Evolutionary conservation across 2,797 vertebrate species (phyloP), one percentile per base, ranked within the genome.

Genomic region (Selene dorsalis): DNA sequence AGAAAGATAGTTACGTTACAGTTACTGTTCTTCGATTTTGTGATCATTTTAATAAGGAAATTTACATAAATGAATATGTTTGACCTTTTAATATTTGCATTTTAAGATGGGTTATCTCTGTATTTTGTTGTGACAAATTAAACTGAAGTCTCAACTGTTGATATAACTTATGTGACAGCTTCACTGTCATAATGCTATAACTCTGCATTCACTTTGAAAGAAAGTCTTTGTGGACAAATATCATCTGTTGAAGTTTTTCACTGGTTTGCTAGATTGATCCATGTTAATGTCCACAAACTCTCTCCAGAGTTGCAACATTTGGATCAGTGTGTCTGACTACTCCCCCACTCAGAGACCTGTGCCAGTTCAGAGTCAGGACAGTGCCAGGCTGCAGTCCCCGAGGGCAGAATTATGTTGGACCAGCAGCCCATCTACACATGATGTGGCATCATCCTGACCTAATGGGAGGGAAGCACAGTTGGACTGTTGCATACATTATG

Each of bases 261-360:
- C 60, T 61, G 47, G 47, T 79, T 55, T 69, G 63, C 52, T 35
- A 52, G 30, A 79, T 80, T 73, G 73, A 89, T 75, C 48, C 56
- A 60, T 39, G 69, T 50, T 75, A 69, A 87, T 70, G 69, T 84
- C 68, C 53, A 30, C 66, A 73, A 14, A 53, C 60, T 77, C 45
- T 79, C 60, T 73, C 22, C 65, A 83, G 78, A 82, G 78, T 41
- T 84, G 56, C 55, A 45, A 47, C 73, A 61, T 89, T 87, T 86
- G 65, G 85, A 82, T 76, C 77, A 76, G 73, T 82, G 32, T 83
- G 80, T 80, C 70, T 73, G 60, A 76, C 77, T 85, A 86, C 89
- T 80, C 83, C 38, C 61, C 77, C 30, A 2, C 72, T 67, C 76
- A 70, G 61, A 83, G 65, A 79, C 74, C 71, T 77, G 75, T 82